These are phyloP conservation scores for Sceloporus undulatus DNA, from an alignment of 2,113 vertebrate genomes.

Conservation along the genomic window DNA sequence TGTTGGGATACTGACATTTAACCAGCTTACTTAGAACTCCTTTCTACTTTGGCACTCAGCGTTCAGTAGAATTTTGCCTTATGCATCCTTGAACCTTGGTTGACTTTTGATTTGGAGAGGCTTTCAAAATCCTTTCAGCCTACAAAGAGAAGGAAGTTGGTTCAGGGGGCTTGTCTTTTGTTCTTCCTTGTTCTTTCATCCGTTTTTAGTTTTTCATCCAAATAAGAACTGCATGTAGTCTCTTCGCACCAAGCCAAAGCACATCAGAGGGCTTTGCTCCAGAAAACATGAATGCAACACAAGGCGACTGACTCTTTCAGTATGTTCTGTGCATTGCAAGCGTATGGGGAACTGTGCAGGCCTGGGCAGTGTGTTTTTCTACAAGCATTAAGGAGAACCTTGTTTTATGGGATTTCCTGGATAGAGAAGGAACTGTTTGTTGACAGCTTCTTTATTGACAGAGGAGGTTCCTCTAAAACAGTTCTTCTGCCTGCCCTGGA, in stretches of 20 bases:
- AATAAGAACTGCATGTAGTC: not conserved
- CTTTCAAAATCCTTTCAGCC: not conserved
- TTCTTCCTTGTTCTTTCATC: not conserved
- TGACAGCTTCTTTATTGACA: not conserved
- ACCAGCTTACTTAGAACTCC: conserved; percentile 29
- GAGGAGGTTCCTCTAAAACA: not conserved
- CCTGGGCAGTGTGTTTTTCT: not conserved
- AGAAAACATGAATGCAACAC: not conserved
- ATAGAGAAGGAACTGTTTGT: not conserved
- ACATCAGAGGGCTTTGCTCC: not conserved
- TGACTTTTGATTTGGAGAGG: not conserved
- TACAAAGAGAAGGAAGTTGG: not conserved
- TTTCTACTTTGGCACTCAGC: conserved; percentile 56
- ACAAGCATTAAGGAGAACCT: not conserved
- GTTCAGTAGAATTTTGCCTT: conserved; percentile 69
- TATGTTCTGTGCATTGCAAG: not conserved
- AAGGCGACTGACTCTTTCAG: not conserved
- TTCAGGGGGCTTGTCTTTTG: not conserved
- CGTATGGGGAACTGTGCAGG: not conserved
- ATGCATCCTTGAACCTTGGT: conserved; percentile 49
- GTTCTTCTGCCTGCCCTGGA: not conserved
- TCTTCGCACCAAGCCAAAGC: not conserved
- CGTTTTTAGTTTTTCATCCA: not conserved
- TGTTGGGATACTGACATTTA: fast-evolving
- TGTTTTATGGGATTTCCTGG: not conserved